phyloP scores from a whole-genome alignment of 2,888 invertebrate genomes.

The Lottia gigantea region DNA sequence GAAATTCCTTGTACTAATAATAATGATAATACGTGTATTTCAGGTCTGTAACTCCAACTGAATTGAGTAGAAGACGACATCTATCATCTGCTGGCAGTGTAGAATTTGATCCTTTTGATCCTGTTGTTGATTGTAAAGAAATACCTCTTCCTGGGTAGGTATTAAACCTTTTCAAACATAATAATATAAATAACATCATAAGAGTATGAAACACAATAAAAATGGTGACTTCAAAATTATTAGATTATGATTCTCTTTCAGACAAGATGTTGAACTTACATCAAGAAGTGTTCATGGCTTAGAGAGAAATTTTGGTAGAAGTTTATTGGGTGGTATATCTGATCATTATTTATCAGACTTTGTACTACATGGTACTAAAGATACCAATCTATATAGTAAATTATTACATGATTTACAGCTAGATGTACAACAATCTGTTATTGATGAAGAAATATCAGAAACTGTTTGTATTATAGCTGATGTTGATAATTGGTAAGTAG shows the following conservation, averaged over 20 bases:
- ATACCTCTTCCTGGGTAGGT: constrained; percentile 51
- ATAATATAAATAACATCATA: too few species aligned
- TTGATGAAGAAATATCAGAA: constrained; percentile 79
- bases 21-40: background rate
- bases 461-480: constrained; percentile 86
- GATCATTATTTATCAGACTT: constrained; percentile 68
- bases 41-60: constrained; percentile 63
- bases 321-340: constrained; percentile 64
- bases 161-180: background rate
- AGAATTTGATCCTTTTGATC: constrained; percentile 54
- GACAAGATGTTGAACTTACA: constrained; percentile 31
- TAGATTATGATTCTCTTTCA: constrained; percentile 25
- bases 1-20: too few species aligned
- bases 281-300: constrained; percentile 47
- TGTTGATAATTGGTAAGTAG: constrained; percentile 80
- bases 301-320: constrained; percentile 67
- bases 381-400: constrained; percentile 54
- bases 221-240: too few species aligned
- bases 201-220: too few species aligned
- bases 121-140: constrained; percentile 57
- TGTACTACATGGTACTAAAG: constrained; percentile 68
- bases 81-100: constrained; percentile 55
- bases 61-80: constrained; percentile 56
- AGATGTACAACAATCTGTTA: constrained; percentile 64
- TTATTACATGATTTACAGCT: constrained; percentile 62